Evolutionary conservation across 2,113 vertebrate genomes (phyloP), one percentile per base, ranked within the genome.

Genomic region (Tachysurus fulvidraco): DNA sequence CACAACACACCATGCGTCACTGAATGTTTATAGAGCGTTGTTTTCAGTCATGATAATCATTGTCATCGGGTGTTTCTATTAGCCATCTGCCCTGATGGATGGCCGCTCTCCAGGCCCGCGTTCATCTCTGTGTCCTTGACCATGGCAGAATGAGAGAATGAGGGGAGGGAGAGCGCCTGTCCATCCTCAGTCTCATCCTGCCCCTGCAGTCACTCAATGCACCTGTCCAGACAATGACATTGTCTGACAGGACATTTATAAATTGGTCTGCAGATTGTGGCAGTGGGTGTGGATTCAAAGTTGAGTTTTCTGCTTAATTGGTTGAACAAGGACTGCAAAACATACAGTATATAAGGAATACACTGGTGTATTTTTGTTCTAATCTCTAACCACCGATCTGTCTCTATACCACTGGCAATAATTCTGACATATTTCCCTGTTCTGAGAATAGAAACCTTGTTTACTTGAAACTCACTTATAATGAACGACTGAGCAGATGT

Each of bases 11-110:
- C 91, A 91, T 89, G 92, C 94, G 93, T 95, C 93, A 93, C 25
- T 74, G 89, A 93, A 94, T 94, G 94, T 95, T 95, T 95, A 95
- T 95, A 92, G 93, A 86, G 91, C 92, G 92, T 94, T 94, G 94
- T 95, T 95, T 95, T 94, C 92, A 67, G 91, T 90, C 93, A 91
- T 95, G 94, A 95, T 94, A 93, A 94, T 94, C 94, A 95, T 93
- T 94, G 94, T 95, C 94, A 95, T 88, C 52, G 93, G 89, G 93
- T 93, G 91, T 93, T 95, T 95, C 94, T 93, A 95, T 95, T 95
- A 95, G 94, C 93, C 91, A 91, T 86, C 87, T 89, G 62, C 88
- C 85, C 74, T 96, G 95, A 96, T 95, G 92, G 94, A 96, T 95
- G 93, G 92, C 87, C 83, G 89, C 91, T 90, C 89, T 92, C 91